Percentiles rank a stretch among this genome's conserved stretches.
Evolutionary conservation across 2,888 invertebrate species (phyloP).

Genomic region (Callyntrura guangdongensis): DNA sequence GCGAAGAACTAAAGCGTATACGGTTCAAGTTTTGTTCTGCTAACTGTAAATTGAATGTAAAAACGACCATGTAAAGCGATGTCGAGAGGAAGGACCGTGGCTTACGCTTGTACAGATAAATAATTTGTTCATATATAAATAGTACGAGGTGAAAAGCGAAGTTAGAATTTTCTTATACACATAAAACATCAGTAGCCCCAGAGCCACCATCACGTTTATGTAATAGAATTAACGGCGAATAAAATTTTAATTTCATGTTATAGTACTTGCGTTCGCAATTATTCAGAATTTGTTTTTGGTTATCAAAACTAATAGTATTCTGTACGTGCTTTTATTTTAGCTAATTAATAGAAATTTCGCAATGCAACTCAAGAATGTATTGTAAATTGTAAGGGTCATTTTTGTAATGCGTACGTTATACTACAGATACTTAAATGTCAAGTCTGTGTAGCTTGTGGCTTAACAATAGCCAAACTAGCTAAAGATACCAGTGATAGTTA

Average conservation of each 20-base stretch:
- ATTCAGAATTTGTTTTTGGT: background rate
- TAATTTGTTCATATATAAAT: background rate
- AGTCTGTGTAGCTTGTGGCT: constrained; percentile 38
- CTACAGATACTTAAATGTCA: background rate
- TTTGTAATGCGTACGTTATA: constrained; percentile 31
- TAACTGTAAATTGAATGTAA: constrained; percentile 54
- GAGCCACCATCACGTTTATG: constrained; percentile 3
- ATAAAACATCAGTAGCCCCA: constrained; percentile 1
- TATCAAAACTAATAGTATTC: constrained; percentile 22
- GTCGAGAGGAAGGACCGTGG: constrained; percentile 1
- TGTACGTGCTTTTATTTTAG: constrained; percentile 25
- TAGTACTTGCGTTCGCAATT: constrained; percentile 47
- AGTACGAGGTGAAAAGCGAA: background rate
- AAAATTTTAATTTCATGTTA: constrained; percentile 36
- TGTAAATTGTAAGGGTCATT: constrained; percentile 35
- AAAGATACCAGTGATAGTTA: background rate
- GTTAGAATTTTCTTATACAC: background rate
- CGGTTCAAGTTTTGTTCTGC: constrained; percentile 43
- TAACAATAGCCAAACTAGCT: background rate
- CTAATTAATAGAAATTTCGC: constrained; percentile 45
- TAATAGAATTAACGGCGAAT: constrained; percentile 23
- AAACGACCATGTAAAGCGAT: constrained; percentile 43
- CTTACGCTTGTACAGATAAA: constrained; percentile 31
- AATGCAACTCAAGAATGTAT: constrained; percentile 65
- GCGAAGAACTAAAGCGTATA: constrained; percentile 49